Evolutionary conservation across 1,140 invertebrate genomes (phyloP), one percentile per base, ranked within the genome.

Genomic region (Atopsyche davidsoni): DNA sequence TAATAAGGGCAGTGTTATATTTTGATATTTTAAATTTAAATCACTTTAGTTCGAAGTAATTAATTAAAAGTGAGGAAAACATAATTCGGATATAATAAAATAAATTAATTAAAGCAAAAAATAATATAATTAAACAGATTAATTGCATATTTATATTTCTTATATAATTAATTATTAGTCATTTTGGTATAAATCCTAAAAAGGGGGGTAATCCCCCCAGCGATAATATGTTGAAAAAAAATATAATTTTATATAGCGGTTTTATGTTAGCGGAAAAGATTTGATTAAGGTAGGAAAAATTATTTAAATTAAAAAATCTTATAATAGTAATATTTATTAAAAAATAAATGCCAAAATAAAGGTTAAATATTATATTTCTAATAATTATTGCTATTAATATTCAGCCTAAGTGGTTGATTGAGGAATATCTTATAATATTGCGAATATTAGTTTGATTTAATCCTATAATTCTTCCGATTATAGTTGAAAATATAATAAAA

Each of bases 341-440:
- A 24, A 55, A 61, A 64, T 73, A 74, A 56, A 72, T 61, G 41
- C 63, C 19, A 55, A 73, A 67, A 59, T 72, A 73, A 54, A 63
- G 49, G 14, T 68, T 32, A 68, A 68, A 71, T 60, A 69, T 51
- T 55, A 57, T 65, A 60, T 68, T 58, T 19, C 55, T 69, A 60
- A 65, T 62, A 60, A 64, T 51, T 59, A 68, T 57, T 23, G 54
- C 43, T 44, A 55, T 53, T n/a, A n/a, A n/a, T n/a, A n/a, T n/a
- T n/a, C n/a, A n/a, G n/a, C n/a, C n/a, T n/a, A n/a, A n/a, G n/a
- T 76, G 72, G 58, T 73, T 75, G 68, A 76, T 76, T 2, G 73
- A 76, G 23, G 74, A 76, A 62, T 67, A 75, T 40, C 66, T 56
- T 68, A 76, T 60, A 58, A 75, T 59, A 73, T 75, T 75, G 31